These are phyloP conservation scores for Drosophila prolongata DNA, from an alignment of 2,888 invertebrate genomes.

Conservation along the genomic window DNA sequence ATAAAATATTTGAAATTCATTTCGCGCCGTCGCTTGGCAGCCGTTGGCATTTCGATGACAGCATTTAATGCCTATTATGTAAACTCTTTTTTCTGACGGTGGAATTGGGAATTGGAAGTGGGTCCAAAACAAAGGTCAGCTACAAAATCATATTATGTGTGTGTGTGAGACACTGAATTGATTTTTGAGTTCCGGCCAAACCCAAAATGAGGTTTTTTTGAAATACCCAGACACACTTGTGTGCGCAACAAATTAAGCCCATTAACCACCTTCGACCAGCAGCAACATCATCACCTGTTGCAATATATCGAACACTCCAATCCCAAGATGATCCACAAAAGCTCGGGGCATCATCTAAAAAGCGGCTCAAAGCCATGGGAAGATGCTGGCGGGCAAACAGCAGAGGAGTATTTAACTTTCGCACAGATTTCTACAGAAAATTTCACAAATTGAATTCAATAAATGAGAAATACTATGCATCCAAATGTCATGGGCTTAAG, in stretches of 20 bases:
- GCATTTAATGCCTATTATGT: constrained; percentile 75
- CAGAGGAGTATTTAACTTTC: constrained; percentile 10
- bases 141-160: constrained; percentile 9
- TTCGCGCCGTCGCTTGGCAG: constrained; percentile 57
- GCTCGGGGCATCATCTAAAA: constrained; percentile 15
- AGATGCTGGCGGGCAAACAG: neutral
- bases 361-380: neutral
- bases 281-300: constrained; percentile 49
- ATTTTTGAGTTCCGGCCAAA: constrained; percentile 68
- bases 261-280: constrained; percentile 48
- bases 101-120: neutral
- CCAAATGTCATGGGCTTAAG: no score
- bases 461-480: no score
- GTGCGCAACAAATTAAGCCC: constrained; percentile 40
- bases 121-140: constrained; percentile 41
- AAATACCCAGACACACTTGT: constrained; percentile 27
- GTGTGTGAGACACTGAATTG: constrained; percentile 21
- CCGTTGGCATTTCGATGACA: constrained; percentile 72
- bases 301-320: constrained; percentile 39
- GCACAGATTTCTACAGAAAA: constrained; percentile 10
- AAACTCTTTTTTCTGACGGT: constrained; percentile 43
- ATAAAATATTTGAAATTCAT: constrained; percentile 75
- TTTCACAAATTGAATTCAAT: neutral
- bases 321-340: constrained; percentile 25
- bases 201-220: constrained; percentile 49